Base-by-base conservation (phyloP, 2,113 vertebrate genomes). In the Machaerirhynchus nigripectus region DNA sequence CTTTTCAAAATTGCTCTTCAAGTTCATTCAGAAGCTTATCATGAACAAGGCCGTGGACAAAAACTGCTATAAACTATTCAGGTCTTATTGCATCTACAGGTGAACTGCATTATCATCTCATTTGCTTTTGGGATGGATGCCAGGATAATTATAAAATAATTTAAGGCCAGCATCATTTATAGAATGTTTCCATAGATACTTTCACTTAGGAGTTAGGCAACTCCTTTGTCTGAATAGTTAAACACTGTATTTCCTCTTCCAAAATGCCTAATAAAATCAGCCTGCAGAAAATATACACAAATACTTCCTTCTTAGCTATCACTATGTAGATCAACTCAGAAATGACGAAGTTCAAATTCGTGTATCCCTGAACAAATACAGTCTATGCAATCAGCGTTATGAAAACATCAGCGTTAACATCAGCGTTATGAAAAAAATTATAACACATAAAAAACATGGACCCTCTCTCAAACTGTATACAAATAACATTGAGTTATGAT, bases 111-210 rank as follows among this genome's bases (percentile, higher is more conserved):
- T 85, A 69, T 49, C 37, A 69, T 86, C 57, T 89, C 10, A 1
- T 53, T 84, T 84, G 40, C 26, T 78, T 79, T 75, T 73, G 59
- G 89, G 55, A 90, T 28, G n/a, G 27, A 80, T 39, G 40, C 59
- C 85, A 94, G 71, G 15, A 57, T 52, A 89, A 90, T 83, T 73
- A 74, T 19, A 82, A 85, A 93, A 88, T 73, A 89, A 93, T 74
- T 88, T 84, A 90, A 63, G 30, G n/a, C 5, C 47, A 86, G 14
- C 26, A 90, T 46, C 15, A 53, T 70, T 89, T 77, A 77, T 13
- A 91, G 46, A 81, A 35, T 4, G 2, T 46, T 92, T 77, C 21
- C 33, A 63, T 9, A 60, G 55, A 37, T 55, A 69, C 83, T 82
- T 84, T 90, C 42, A 46, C 19, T 69, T 80, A 30, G 10, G 35